Base-by-base conservation (phyloP, 2,797 vertebrate species). In the Adelosebastes latens region DNA sequence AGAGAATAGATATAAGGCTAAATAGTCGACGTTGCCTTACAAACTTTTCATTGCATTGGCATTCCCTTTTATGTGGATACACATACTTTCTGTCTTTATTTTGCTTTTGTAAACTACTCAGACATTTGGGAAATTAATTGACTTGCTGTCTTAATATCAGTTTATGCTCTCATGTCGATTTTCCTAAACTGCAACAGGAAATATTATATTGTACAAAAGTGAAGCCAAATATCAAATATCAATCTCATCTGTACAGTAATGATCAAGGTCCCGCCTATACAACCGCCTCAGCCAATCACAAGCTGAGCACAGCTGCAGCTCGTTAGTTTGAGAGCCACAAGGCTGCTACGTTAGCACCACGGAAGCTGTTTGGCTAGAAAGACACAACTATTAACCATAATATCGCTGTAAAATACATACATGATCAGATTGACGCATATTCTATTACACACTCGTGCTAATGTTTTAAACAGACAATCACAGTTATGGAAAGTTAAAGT, bases 71-170 rank as follows among this genome's bases (percentile, higher is more conserved):
- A 31, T 77, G 27, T 29, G 60, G 60, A 69, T 72, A 25, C 0
- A 66, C 13, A 34, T 67, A 29, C 18, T 39, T 61, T 16, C 4
- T 22, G 27, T 25, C n/a, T 59, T 25, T 59, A 24, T 58, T 52
- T 66, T 27, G 7, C 8, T 72, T 59, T 69, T 60, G 14, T 36
- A 64, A 80, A 77, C 68, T 25, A 77, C 49, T 52, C 49, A 52
- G 49, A 52, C 32, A 62, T 68, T 79, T 63, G 36, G 25, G 16
- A 55, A 59, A 76, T 68, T 53, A 4, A 61, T 56, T 66, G 64
- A 59, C n/a, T 68, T 68, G 72, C 53, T 79, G 25, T 55, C n/a
- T 69, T 64, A 52, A 42, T 18, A 49, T 64, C 3, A 46, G 46
- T 52, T 31, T 65, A 1, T 42, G 64, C 1, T 53, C 20, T 52